Evolutionary conservation across 2,113 vertebrate species (phyloP), one percentile per base, ranked within the genome.

Genomic region (Pristiophorus japonicus): DNA sequence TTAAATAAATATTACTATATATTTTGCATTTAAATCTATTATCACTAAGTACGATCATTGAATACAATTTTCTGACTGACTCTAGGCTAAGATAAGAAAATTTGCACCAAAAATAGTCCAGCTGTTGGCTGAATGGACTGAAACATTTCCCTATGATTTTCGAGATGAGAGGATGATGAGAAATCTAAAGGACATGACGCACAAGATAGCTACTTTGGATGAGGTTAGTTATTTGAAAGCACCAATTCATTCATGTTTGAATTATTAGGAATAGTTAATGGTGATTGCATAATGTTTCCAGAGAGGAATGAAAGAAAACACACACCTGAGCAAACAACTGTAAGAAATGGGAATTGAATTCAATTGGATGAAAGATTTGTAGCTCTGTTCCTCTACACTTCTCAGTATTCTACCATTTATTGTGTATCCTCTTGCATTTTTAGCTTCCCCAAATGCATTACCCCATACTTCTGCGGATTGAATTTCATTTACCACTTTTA

Each of bases 101-200:
- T 98, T 98, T 22, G 98, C 98, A 59, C 98, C 99, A 1, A 99
- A 98, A 97, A 97, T 99, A 95, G 97, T 99, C 0, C 99, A 99
- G 96, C 96, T 99, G 96, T 96, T 99, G 96, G 98, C 98, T 0
- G 99, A 99, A 96, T 99, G 99, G 99, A 99, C 98, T 0, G 98
- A 99, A 96, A 99, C 98, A 0, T 99, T 99, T 96, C 98, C 98
- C 0, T 99, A 99, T 0, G 99, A 99, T 97, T 99, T 99, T 96
- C 97, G 98, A 95, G 99, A 99, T 91, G 98, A 99, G 97, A 97
- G 98, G 96, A 99, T 98, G 98, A 99, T 99, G 98, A 97, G 98
- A 90, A 98, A 98, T 96, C 97, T 99, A 88, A 99, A 98, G 96
- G 98, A 99, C 59, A 95, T 99, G 96, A 98, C 98, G 16, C 98